A percentile compares a stretch with the other conserved stretches of the same genome.
Conservation (phyloP, 2,888 invertebrate genomes). For the Meganola albula region DNA sequence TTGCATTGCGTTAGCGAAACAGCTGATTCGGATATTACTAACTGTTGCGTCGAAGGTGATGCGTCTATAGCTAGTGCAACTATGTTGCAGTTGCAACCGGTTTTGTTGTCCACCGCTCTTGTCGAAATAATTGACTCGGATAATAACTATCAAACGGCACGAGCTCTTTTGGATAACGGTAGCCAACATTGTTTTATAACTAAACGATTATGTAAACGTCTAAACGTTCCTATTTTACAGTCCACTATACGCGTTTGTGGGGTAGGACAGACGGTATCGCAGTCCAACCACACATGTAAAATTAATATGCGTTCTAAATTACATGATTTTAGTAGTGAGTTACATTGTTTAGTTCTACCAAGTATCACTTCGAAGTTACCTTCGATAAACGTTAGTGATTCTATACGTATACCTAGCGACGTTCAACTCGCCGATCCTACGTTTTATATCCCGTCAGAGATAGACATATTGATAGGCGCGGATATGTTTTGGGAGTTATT, state of each 20-base stretch:
- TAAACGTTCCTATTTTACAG: slow-evolving; percentile 7
- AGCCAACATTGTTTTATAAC: slow-evolving; percentile 8
- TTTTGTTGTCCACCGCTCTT: slow-evolving; percentile 4
- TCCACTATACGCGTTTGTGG: slow-evolving; percentile 7
- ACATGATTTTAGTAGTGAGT: background rate
- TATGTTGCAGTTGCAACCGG: background rate
- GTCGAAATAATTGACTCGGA: slow-evolving; percentile 1
- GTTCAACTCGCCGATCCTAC: slow-evolving; percentile 6
- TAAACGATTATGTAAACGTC: slow-evolving; percentile 6
- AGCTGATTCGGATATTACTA: background rate
- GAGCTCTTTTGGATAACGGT: slow-evolving; percentile 11
- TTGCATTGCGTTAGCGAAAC: background rate
- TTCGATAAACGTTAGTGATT: background rate
- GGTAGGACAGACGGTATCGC: slow-evolving; percentile 8
- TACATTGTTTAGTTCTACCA: slow-evolving; percentile 16
- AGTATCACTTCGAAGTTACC: slow-evolving; percentile 1
- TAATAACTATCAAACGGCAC: slow-evolving; percentile 9
- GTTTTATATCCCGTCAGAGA: background rate
- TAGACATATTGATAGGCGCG: slow-evolving; percentile 1
- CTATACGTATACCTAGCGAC: slow-evolving; percentile 5
- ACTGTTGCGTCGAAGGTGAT: background rate
- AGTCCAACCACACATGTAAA: slow-evolving; percentile 4
- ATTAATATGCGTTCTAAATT: slow-evolving; percentile 6
- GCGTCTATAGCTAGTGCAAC: background rate
- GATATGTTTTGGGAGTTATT: slow-evolving; percentile 6